These are phyloP conservation scores for Leucopsar rothschildi DNA, from an alignment of 2,113 vertebrate genomes.

Conservation along the genomic window DNA sequence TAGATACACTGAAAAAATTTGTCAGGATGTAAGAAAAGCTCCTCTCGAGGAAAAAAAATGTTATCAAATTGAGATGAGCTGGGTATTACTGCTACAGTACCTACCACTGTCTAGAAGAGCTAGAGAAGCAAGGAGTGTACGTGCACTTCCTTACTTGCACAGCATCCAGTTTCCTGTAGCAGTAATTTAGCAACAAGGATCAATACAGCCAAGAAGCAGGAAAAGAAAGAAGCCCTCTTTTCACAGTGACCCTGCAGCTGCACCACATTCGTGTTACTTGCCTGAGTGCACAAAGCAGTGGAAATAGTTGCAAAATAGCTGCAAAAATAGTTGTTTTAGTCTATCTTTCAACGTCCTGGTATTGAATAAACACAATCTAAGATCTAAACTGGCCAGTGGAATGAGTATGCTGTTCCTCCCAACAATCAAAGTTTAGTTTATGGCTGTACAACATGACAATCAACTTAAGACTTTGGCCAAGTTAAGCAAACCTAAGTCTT, in stretches of 20 bases:
- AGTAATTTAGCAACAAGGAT: background rate
- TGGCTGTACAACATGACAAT: background rate
- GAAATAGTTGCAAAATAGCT: no score
- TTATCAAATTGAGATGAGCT: background rate
- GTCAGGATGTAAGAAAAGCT: background rate
- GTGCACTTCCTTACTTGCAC: background rate
- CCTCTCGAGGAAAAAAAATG: background rate
- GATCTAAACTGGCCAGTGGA: background rate
- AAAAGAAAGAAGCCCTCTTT: background rate
- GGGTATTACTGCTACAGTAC: background rate
- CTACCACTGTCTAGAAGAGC: background rate
- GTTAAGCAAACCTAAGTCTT: background rate
- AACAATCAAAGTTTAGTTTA: background rate
- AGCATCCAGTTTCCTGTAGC: background rate
- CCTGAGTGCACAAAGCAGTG: background rate
- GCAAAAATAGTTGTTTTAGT: background rate
- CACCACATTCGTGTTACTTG: background rate
- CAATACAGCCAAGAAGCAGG: background rate
- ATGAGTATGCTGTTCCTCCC: background rate
- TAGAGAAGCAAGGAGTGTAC: background rate
- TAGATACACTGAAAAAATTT: background rate
- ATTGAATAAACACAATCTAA: background rate
- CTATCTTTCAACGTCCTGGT: background rate
- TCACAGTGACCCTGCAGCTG: background rate
- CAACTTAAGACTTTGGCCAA: background rate